Evolutionary conservation across 2,797 vertebrate genomes (phyloP), one percentile per base, ranked within the genome.

Genomic region (Pogoniulus pusillus): DNA sequence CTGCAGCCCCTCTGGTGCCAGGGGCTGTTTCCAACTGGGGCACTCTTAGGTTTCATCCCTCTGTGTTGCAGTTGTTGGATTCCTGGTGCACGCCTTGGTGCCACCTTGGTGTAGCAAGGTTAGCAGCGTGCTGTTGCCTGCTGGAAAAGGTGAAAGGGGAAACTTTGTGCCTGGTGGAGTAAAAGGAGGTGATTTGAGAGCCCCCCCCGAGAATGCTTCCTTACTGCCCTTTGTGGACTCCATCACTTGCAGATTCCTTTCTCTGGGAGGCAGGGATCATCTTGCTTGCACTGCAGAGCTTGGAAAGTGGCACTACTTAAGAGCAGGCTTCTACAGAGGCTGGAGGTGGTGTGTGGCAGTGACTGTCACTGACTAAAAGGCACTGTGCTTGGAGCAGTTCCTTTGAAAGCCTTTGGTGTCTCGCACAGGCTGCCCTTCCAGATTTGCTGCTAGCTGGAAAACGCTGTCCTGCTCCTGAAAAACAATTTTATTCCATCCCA

Each of bases 1-100:
- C 70, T 17, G 0, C 0, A 54, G 8, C 4, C 17, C 7, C 29
- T 24, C 2, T 2, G 5, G 1, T 7, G 34, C 1, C 1, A 14
- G 12, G 51, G 16, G 10, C 13, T 4, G 53, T 19, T 32, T 0
- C 7, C 26, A 11, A 1, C 26, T 8, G 76, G 13, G 37, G 18
- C 22, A 0, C 49, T 47, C 7, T 2, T 7, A 5, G 9, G 6
- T 17, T n/a, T 68, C 14, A 0, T 17, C 24, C 3, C 4, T 30
- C 16, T 20, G 39, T 1, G 0, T 3, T 49, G 30, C 4, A 4
- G 10, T 16, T 60, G 11, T 17, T 26, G 55, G 14, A 3, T 47
- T 54, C 53, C 26, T 24, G 32, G 3, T 27, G 35, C 24, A 2
- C 37, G 19, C 0, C 5, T 15, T 11, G 20, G 35, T 57, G 51